Evolutionary conservation across 2,888 invertebrate genomes (phyloP), one percentile per base, ranked within the genome.

Genomic region (Drosophila picticornis): DNA sequence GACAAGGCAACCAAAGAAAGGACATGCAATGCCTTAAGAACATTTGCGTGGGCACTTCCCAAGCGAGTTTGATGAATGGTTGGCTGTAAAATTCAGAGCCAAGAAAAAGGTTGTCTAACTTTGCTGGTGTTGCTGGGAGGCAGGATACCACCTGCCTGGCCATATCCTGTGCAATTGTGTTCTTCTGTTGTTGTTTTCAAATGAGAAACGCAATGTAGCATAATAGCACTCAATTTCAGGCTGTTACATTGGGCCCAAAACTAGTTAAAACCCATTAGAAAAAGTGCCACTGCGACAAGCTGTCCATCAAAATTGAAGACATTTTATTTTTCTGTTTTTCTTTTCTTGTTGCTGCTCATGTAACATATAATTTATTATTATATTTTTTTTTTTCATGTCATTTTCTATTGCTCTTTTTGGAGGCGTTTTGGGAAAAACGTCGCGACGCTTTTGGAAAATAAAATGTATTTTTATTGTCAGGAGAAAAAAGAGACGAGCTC

Each of bases 21-120:
- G n/a, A 36, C 50, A 68, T 77, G 67, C 74, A 77, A 29, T 59
- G 59, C 55, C 22, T 31, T 38, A 31, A 43, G 43, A 52, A 32
- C 10, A 51, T 57, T 52, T 27, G 51, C 46, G 55, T 36, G 52
- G 46, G 29, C 25, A 31, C 2, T 11, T 9, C 29, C 32, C 32
- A 52, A 71, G 63, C 69, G 76, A 72, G 69, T 80, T 82, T 85
- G 85, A 86, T 88, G 88, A 88, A 86, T 86, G 84, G 66, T 72
- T 57, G 43, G 61, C 72, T 81, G 62, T 68, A 72, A 61, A 85
- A 81, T 73, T 71, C 58, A 61, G 59, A 61, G 66, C 67, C 60
- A 34, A 29, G 25, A 16, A 31, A 57, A 63, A 61, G 34, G 69
- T 73, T 59, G 48, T 57, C 56, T 22, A 50, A 50, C 57, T 58